Evolutionary conservation across 2,113 vertebrate species (phyloP), one percentile per base, ranked within the genome.

Genomic region (Asarcornis scutulata): DNA sequence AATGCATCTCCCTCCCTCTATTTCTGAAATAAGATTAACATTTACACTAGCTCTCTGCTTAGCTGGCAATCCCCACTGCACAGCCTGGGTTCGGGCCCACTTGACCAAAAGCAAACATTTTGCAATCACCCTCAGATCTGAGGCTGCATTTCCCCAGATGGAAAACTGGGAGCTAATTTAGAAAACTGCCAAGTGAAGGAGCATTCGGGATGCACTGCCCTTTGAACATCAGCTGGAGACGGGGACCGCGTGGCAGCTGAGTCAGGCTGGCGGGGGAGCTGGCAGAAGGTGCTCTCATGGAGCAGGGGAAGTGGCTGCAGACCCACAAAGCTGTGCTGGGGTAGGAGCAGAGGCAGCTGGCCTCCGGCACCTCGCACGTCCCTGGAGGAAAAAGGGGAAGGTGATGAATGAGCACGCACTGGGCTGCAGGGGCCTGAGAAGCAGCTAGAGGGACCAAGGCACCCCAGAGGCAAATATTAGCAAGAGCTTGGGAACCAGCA

Each of bases 11-110:
- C 56, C 56, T 64, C 63, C 60, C 52, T 18, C 60, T 76, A 40
- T 46, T 86, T 95, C 7, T 90, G 69, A 96, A 78, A 91, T 40
- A 38, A 0, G 34, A 81, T 83, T 91, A 95, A 90, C 93, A 87
- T 95, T 94, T 95, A 66, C 79, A 46, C 50, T 11, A 85, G 31
- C 58, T 73, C 46, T 86, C 40, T 83, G 55, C 40, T 87, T 62
- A 88, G 87, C 40, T 85, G 79, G 68, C 53, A 80, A 29, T 50
- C 40, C 42, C 42, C 46, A 42, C 67, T 71, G 69, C 68, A 40
- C 3, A 73, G 74, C 23, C 55, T 46, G 34, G 17, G 40, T 71
- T 87, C 85, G 55, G 59, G 32, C n/a, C 25, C 4, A 1, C 78
- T 60, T 42, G 46, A 50, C 26, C 58, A 71, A 36, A 93, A 52